A percentile compares a stretch with the other conserved stretches of the same genome.
Conservation (phyloP, 1,140 invertebrate genomes). For the Aphis craccivora region DNA sequence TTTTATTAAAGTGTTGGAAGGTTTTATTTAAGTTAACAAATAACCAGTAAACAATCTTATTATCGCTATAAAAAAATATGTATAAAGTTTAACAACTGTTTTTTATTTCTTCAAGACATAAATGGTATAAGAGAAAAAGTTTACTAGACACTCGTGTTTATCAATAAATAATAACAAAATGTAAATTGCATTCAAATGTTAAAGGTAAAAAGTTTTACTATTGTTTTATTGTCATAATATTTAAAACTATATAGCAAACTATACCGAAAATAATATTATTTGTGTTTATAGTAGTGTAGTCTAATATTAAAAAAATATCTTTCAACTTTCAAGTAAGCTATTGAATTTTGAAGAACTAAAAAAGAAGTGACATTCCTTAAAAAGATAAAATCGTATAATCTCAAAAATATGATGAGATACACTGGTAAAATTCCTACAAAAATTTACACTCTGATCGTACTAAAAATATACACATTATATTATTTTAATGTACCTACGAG, state of each 20-base stretch:
- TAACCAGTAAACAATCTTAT: background rate
- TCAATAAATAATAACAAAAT: conserved; percentile 1
- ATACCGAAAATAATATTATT: too few species aligned
- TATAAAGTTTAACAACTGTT: background rate
- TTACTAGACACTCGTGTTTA: background rate
- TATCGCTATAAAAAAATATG: background rate
- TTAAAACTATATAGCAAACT: background rate
- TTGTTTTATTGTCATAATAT: background rate
- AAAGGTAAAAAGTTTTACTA: conserved; percentile 4
- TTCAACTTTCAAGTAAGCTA: background rate
- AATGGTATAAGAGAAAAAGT: conserved; percentile 15
- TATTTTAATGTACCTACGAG: too few species aligned
- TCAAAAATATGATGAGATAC: background rate
- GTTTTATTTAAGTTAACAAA: background rate
- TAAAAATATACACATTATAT: too few species aligned
- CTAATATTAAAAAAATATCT: background rate
- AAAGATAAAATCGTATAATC: background rate
- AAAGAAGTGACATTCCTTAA: background rate
- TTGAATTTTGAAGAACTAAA: background rate
- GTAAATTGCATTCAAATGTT: background rate
- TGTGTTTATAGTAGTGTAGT: too few species aligned
- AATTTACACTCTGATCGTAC: too few species aligned
- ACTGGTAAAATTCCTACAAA: too few species aligned
- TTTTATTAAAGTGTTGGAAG: background rate
- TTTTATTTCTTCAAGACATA: background rate